Evolutionary conservation across 2,888 invertebrate genomes (phyloP), one percentile per base, ranked within the genome.

Genomic region (Acronicta alni): DNA sequence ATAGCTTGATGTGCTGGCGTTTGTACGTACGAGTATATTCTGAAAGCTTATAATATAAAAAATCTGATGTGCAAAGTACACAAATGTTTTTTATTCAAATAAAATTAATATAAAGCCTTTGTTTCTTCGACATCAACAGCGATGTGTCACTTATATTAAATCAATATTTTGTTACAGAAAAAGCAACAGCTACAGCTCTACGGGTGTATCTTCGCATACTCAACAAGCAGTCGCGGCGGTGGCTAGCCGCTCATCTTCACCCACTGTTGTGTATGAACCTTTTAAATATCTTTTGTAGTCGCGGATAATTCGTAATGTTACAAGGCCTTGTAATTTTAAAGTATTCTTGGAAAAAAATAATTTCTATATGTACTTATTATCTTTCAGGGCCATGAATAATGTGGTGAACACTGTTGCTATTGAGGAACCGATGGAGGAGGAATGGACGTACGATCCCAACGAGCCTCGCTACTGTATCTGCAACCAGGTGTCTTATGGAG

Each of bases 401-500:
- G 95, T 95, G 51, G 95, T 95, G 41, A 93, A 74, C 66, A 88
- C 92, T 14, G 95, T 95, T 48, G 83, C 89, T 0, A 86, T 92
- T 8, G 92, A 93, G 52, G 94, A 94, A 71, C 92, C 93, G 0
- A 87, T 95, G 68, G 96, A 97, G 80, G 96, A 96, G 10, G 98
- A 98, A 86, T 99, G 98, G 98, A 96, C 97, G 0, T 98, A 97
- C 80, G 99, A 99, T 93, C 99, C 99, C 2, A 98, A 99, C 90
- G 99, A 99, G 89, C 99, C 99, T 0, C 90, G 94, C 48, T 99
- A 99, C 91, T 99, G 99, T 89, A 96, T 99, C 79, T 99, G 99
- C 91, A 99, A 99, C 92, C 98, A 99, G 91, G 98, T 99, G 17
- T 98, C 98, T 0, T 99, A 99, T 84, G 99, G 99, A 0, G 98